phyloP scores from a whole-genome alignment of 2,797 vertebrate species.

The Antrozous pallidus region DNA sequence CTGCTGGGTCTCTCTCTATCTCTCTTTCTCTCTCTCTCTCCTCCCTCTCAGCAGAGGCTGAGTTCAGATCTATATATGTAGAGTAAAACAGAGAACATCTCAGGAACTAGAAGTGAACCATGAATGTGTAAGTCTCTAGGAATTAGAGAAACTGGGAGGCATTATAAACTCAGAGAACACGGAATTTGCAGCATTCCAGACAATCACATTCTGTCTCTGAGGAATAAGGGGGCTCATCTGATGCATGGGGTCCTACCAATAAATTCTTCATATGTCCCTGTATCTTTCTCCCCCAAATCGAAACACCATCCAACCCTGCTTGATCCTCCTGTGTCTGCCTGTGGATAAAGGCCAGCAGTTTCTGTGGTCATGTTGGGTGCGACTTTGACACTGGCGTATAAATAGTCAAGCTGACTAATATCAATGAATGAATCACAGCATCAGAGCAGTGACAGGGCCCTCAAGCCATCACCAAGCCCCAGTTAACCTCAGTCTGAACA shows the following conservation, averaged over 20 bases:
- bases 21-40: too few species aligned
- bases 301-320: background rate
- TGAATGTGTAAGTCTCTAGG: too few species aligned
- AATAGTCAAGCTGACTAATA: background rate
- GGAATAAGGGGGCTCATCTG: background rate
- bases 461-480: background rate
- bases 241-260: background rate
- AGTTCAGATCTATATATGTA: background rate
- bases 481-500: slow-evolving; percentile 29
- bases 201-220: background rate
- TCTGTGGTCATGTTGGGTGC: background rate
- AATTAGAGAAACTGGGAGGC: background rate
- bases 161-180: fast-evolving
- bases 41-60: background rate
- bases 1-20: background rate
- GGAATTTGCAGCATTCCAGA: background rate
- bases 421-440: slow-evolving; percentile 8
- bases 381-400: background rate
- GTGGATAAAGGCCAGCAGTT: background rate
- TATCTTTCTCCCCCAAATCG: background rate
- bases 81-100: background rate
- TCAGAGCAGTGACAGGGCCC: background rate
- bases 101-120: background rate
- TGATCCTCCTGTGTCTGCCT: background rate
- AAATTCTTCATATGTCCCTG: background rate